Evolutionary conservation across 2,113 vertebrate species (phyloP).

Genomic region (Elaphurus davidianus): DNA sequence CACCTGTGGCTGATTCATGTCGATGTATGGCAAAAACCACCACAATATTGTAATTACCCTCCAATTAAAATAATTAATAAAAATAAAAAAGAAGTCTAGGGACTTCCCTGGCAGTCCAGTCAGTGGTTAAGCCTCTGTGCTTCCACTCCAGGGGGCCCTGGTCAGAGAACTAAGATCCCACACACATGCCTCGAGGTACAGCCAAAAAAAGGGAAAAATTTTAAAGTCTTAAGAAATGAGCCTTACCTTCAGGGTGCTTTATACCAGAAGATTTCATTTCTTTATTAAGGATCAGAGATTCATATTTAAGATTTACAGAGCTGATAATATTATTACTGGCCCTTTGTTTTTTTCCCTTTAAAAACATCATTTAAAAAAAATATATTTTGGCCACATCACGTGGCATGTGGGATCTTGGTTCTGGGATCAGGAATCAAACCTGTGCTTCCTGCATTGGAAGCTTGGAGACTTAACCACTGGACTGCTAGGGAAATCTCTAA

Average conservation of each 20-base stretch:
- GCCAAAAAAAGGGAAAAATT: neutral
- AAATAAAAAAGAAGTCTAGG: neutral
- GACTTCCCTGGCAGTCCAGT: neutral
- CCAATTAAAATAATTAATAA: neutral
- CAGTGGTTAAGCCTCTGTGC: neutral
- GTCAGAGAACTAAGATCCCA: neutral
- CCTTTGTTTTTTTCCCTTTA: neutral
- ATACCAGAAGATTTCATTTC: neutral
- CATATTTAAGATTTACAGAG: neutral
- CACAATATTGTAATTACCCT: neutral
- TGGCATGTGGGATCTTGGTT: neutral
- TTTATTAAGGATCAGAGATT: slow-evolving; percentile 18
- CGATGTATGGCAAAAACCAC: neutral
- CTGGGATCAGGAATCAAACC: neutral
- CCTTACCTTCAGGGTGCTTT: neutral
- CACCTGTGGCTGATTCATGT: neutral
- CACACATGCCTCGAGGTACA: neutral
- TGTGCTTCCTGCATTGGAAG: neutral
- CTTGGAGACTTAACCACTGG: neutral
- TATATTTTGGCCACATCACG: neutral
- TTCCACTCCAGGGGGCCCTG: neutral
- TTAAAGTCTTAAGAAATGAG: neutral
- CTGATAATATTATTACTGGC: neutral
- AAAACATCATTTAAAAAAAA: slow-evolving; percentile 3
- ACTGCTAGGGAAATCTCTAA: neutral